Conservation (phyloP, 2,888 invertebrate genomes). For the Phytoseiulus persimilis region DNA sequence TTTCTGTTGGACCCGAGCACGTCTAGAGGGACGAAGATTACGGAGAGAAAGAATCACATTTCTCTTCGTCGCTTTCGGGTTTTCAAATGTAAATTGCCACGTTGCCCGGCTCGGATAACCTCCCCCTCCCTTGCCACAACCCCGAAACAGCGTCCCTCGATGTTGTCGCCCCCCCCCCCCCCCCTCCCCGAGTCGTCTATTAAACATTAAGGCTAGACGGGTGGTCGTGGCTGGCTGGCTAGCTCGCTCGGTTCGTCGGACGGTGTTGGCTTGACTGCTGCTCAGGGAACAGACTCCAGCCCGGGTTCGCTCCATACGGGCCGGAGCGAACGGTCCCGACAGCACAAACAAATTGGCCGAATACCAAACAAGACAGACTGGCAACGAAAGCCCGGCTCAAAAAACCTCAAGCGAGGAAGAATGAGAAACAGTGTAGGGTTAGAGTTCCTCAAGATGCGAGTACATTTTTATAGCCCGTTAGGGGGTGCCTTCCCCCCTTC, state of each 20-base stretch:
- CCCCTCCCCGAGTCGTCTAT: background rate
- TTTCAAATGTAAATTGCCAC: conserved; percentile 36
- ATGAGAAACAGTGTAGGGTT: background rate
- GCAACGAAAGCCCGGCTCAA: background rate
- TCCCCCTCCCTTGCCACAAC: background rate
- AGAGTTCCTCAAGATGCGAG: background rate
- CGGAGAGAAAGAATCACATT: conserved; percentile 16
- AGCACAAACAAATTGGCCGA: conserved; percentile 37
- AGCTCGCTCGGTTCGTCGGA: background rate
- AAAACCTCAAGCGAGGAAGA: background rate
- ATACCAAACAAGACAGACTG: conserved; percentile 21
- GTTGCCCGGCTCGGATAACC: background rate
- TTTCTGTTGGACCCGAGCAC: background rate
- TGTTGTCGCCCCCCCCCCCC: no score
- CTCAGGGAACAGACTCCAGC: background rate
- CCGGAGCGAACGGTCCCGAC: background rate
- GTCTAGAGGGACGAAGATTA: background rate
- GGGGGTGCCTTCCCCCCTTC: background rate
- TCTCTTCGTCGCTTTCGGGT: conserved; percentile 27
- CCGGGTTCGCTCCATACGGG: background rate
- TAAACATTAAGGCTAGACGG: background rate
- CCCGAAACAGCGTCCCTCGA: background rate
- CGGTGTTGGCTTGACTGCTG: background rate
- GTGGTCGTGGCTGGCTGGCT: background rate
- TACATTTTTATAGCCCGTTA: background rate